phyloP scores from a whole-genome alignment of 2,797 vertebrate species.

The Dipus sagitta region DNA sequence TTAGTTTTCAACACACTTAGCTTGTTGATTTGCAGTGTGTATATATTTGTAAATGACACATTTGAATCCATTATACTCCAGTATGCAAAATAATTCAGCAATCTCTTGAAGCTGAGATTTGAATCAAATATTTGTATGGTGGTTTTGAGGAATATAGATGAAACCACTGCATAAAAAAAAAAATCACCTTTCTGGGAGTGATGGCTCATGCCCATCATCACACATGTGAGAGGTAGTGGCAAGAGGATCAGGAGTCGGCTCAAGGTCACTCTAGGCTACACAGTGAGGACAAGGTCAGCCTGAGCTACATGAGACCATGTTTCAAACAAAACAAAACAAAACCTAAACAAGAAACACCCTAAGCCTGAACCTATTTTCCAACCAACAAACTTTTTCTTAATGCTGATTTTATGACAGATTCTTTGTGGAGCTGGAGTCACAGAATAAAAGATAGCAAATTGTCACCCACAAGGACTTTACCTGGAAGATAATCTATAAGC shows the following conservation, averaged over 20 bases:
- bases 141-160: not conserved
- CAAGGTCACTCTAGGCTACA: too few species aligned
- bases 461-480: not conserved
- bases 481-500: not conserved
- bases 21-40: not conserved
- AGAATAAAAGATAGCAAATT: not conserved
- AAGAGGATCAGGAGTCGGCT: too few species aligned
- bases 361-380: not conserved
- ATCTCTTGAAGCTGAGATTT: slow-evolving; percentile 35
- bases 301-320: too few species aligned
- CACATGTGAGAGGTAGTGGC: too few species aligned
- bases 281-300: too few species aligned
- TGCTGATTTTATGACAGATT: not conserved
- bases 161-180: not conserved
- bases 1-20: not conserved
- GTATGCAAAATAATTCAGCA: not conserved
- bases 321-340: too few species aligned
- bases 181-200: not conserved
- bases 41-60: not conserved
- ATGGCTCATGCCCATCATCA: too few species aligned
- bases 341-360: not conserved
- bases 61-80: not conserved
- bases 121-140: not conserved
- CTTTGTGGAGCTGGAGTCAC: not conserved
- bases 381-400: not conserved